A percentile compares a stretch with the other conserved stretches of the same genome.
phyloP scores from a whole-genome alignment of 2,888 invertebrate species.

The Omphaloscelis lunosa region DNA sequence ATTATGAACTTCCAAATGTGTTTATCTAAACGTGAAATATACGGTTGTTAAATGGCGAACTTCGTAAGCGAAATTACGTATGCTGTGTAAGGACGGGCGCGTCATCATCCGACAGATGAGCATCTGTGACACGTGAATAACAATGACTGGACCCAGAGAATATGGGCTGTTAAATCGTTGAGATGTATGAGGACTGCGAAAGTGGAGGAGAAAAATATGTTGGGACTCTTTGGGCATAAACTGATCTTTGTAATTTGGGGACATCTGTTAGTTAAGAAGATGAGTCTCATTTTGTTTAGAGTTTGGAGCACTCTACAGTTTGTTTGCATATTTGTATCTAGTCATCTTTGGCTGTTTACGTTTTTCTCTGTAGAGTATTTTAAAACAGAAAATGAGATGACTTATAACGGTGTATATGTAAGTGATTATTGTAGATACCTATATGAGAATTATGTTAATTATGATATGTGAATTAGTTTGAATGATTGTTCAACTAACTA shows the following conservation, averaged over 20 bases:
- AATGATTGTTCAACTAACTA: too few species aligned
- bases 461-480: too few species aligned
- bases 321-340: neutral
- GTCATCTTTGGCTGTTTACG: constrained; percentile 5
- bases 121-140: constrained; percentile 47
- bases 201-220: constrained; percentile 44
- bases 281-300: constrained; percentile 20
- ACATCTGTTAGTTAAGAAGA: constrained; percentile 30
- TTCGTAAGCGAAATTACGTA: constrained; percentile 66
- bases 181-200: constrained; percentile 41
- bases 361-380: neutral
- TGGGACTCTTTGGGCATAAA: neutral
- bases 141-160: constrained; percentile 48
- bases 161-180: constrained; percentile 56
- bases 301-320: neutral
- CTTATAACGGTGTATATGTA: neutral
- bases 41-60: constrained; percentile 66
- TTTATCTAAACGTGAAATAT: constrained; percentile 74
- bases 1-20: constrained; percentile 73
- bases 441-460: too few species aligned
- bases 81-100: constrained; percentile 41
- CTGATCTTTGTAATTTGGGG: constrained; percentile 27
- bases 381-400: neutral
- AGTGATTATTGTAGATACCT: neutral
- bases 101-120: constrained; percentile 46